These are phyloP conservation scores for Enteromius fasciolatus DNA, from an alignment of 2,797 vertebrate species.

Conservation along the genomic window DNA sequence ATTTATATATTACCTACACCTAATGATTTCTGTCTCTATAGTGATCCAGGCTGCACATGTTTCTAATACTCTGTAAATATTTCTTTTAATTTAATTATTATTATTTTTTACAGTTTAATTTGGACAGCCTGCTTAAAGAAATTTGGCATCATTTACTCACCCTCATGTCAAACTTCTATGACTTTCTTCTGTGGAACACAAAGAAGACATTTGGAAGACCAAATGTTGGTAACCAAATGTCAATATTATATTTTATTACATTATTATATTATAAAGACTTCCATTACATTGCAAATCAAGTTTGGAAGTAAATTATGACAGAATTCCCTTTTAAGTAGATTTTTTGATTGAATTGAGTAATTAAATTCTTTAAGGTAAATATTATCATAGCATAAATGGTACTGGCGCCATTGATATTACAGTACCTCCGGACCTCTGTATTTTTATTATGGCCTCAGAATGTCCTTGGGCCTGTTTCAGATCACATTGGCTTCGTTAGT, in stretches of 20 bases:
- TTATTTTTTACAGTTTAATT: neutral
- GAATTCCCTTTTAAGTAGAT: neutral
- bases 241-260: neutral
- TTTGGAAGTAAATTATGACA: neutral
- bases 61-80: neutral
- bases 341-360: neutral
- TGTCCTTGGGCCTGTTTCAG: neutral
- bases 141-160: neutral
- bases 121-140: neutral
- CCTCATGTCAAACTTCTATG: neutral
- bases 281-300: neutral
- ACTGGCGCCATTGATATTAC: neutral
- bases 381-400: neutral
- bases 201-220: neutral
- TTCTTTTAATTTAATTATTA: neutral
- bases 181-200: neutral
- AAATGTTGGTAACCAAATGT: neutral
- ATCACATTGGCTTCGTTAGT: neutral
- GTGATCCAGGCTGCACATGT: neutral
- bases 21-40: constrained; percentile 52
- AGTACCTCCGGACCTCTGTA: neutral
- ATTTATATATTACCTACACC: constrained; percentile 75
- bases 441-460: neutral
- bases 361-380: neutral
- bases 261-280: neutral